Conservation (phyloP, 2,888 invertebrate species). For the Eristalis arbustorum region DNA sequence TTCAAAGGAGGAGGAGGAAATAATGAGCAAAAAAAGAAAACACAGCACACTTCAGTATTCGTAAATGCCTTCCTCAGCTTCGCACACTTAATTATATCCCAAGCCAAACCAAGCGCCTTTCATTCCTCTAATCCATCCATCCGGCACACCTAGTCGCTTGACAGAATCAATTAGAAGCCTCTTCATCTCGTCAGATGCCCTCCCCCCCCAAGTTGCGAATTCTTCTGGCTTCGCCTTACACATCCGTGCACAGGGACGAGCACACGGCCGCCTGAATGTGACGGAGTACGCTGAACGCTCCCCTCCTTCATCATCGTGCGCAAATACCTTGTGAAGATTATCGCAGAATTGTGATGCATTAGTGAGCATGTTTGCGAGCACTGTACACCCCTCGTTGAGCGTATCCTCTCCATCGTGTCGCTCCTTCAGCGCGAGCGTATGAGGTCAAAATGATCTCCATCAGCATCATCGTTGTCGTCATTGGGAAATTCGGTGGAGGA, state of each 20-base stretch:
- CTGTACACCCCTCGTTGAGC: background rate
- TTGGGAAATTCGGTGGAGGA: background rate
- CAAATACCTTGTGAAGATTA: constrained; percentile 17
- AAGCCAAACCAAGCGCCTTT: background rate
- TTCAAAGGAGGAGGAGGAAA: background rate
- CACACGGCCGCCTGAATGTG: background rate
- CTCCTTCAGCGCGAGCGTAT: background rate
- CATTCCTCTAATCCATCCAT: background rate
- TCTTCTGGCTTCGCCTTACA: background rate
- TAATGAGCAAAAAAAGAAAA: background rate
- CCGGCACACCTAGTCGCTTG: constrained; percentile 5
- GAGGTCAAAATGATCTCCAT: background rate
- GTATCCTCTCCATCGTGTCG: background rate
- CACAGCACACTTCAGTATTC: background rate
- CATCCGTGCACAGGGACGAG: background rate
- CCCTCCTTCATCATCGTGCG: background rate
- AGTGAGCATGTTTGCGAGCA: background rate
- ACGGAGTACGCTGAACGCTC: background rate
- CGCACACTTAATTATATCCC: background rate
- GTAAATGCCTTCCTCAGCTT: background rate
- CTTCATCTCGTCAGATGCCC: background rate
- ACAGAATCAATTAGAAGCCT: constrained; percentile 40
- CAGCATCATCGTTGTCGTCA: background rate
- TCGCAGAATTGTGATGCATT: constrained; percentile 5
- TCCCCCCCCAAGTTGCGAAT: background rate